Evolutionary conservation across 1,140 invertebrate species (phyloP).

Genomic region (Lepidurus apus): DNA sequence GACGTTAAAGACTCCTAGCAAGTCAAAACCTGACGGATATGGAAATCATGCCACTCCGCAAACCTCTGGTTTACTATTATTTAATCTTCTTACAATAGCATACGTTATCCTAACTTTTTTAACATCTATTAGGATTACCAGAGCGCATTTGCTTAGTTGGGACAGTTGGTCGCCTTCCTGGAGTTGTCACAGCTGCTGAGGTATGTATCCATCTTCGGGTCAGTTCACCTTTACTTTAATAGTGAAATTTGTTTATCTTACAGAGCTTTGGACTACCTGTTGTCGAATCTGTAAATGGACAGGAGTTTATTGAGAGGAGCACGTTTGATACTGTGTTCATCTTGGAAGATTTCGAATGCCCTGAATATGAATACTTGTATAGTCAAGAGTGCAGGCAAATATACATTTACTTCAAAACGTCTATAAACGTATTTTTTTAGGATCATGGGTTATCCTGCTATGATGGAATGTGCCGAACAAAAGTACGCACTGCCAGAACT

Average conservation of each 20-base stretch:
- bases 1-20: background rate
- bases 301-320: conserved; percentile 50
- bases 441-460: conserved; percentile 67
- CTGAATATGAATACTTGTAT: conserved; percentile 57
- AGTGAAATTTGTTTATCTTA: conserved; percentile 27
- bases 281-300: conserved; percentile 55
- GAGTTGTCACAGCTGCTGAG: conserved; percentile 33
- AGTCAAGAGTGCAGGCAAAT: conserved; percentile 57
- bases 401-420: conserved; percentile 41
- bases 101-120: background rate
- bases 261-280: conserved; percentile 59
- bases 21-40: conserved; percentile 22
- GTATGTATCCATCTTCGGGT: conserved; percentile 20
- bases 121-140: conserved; percentile 2
- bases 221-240: background rate
- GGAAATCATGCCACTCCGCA: conserved; percentile 26
- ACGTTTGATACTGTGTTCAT: conserved; percentile 59
- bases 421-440: conserved; percentile 48
- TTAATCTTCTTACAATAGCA: background rate
- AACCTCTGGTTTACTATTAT: background rate
- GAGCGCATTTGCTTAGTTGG: conserved; percentile 34
- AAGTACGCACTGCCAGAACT: conserved; percentile 60
- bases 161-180: conserved; percentile 11
- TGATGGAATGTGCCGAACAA: conserved; percentile 66
- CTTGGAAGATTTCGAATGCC: conserved; percentile 61